A percentile compares a stretch with the other conserved stretches of the same genome.
phyloP scores from a whole-genome alignment of 2,113 vertebrate species.

The Apteryx owenii region DNA sequence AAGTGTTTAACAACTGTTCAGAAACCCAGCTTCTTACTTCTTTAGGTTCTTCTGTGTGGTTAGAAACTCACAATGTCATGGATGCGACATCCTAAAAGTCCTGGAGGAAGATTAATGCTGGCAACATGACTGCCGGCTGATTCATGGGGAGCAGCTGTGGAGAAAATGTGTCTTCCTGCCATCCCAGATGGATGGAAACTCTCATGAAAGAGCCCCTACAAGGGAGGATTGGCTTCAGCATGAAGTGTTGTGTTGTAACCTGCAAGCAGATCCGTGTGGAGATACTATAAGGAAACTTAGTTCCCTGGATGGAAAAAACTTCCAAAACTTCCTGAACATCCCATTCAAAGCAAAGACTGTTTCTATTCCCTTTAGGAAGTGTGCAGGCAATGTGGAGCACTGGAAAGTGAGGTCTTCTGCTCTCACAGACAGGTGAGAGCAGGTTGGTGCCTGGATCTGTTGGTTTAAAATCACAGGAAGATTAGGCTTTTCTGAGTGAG shows the following conservation, averaged over 20 bases:
- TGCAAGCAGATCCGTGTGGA: conserved; percentile 5
- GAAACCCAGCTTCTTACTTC: neutral
- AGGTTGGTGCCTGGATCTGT: neutral
- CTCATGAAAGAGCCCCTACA: neutral
- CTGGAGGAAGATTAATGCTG: neutral
- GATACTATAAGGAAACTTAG: neutral
- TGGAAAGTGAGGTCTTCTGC: neutral
- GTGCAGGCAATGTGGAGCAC: neutral
- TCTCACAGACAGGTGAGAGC: neutral
- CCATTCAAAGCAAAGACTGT: neutral
- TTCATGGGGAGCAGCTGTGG: conserved; percentile 18
- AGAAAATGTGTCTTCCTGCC: conserved; percentile 34
- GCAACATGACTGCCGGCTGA: neutral
- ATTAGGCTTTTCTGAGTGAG: neutral
- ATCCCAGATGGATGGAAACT: conserved; percentile 30
- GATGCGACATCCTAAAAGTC: neutral
- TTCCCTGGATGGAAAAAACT: neutral
- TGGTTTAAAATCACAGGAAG: conserved; percentile 9
- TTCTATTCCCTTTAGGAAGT: neutral
- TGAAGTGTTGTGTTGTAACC: neutral
- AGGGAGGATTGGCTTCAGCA: neutral
- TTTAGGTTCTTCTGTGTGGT: neutral
- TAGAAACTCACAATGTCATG: neutral
- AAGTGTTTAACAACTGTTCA: neutral
- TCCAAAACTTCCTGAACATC: neutral